Percentiles rank a stretch among this genome's conserved stretches.
phyloP scores from a whole-genome alignment of 2,113 vertebrate species.

The Myotis brandtii region DNA sequence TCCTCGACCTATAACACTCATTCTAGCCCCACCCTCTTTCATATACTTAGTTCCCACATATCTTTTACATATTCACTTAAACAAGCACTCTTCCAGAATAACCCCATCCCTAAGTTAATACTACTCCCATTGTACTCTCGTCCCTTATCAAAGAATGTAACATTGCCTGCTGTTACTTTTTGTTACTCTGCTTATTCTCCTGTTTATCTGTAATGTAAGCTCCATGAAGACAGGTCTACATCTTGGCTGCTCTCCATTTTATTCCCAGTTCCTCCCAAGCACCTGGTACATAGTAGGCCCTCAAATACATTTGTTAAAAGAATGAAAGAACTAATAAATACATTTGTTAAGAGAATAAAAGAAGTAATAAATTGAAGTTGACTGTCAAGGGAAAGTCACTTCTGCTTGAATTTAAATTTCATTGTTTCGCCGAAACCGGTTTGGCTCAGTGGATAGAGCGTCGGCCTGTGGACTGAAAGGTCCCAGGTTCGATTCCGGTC shows the following conservation, averaged over 20 bases:
- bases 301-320: neutral
- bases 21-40: neutral
- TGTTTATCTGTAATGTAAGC: neutral
- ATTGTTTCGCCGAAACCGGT: too few relatives aligned
- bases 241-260: neutral
- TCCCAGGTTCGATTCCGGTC: too few relatives aligned
- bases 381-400: too few relatives aligned
- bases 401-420: too few relatives aligned
- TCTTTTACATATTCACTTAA: neutral
- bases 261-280: neutral
- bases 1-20: neutral
- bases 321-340: slow-evolving; percentile 13
- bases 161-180: neutral
- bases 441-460: too few relatives aligned
- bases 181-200: neutral
- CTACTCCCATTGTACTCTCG: neutral
- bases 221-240: neutral
- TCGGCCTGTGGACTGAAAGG: too few relatives aligned
- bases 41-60: neutral
- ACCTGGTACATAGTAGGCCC: neutral
- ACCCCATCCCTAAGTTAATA: neutral
- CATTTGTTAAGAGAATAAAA: too few relatives aligned
- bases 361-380: too few relatives aligned
- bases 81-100: neutral
- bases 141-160: neutral